phyloP scores from a whole-genome alignment of 2,888 invertebrate genomes.

The Leucozona laternaria region DNA sequence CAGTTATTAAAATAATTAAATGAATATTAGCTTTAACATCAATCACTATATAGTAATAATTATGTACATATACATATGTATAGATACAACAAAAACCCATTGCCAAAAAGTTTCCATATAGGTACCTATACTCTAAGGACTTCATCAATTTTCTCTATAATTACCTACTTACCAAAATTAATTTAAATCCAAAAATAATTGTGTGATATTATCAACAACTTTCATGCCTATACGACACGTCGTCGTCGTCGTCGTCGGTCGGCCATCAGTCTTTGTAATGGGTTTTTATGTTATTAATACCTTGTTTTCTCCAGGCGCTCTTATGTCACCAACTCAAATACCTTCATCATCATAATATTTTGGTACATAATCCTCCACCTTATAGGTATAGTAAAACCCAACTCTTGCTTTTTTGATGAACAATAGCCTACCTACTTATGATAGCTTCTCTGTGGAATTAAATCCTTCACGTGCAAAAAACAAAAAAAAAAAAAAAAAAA shows the following conservation, averaged over 20 bases:
- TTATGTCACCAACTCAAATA: conserved; percentile 18
- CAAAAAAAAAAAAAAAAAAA: background rate
- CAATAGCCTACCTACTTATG: background rate
- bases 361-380: background rate
- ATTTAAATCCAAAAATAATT: conserved; percentile 26
- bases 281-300: background rate
- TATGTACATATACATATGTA: no score
- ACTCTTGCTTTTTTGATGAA: conserved; percentile 10
- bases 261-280: background rate
- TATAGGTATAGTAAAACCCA: conserved; percentile 1
- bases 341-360: conserved; percentile 11
- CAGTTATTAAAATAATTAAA: background rate
- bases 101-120: background rate
- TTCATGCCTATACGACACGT: background rate
- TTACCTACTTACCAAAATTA: conserved; percentile 1
- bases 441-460: conserved; percentile 9
- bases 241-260: background rate
- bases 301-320: conserved; percentile 13
- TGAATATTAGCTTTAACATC: background rate
- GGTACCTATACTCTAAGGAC: background rate
- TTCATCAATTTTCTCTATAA: background rate
- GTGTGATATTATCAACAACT: conserved; percentile 14
- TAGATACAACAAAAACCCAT: background rate
- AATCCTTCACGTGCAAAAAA: conserved; percentile 30
- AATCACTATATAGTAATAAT: background rate